A percentile compares a stretch with the other conserved stretches of the same genome.
Conservation (phyloP, 2,113 vertebrate species). For the Cacatua alba region DNA sequence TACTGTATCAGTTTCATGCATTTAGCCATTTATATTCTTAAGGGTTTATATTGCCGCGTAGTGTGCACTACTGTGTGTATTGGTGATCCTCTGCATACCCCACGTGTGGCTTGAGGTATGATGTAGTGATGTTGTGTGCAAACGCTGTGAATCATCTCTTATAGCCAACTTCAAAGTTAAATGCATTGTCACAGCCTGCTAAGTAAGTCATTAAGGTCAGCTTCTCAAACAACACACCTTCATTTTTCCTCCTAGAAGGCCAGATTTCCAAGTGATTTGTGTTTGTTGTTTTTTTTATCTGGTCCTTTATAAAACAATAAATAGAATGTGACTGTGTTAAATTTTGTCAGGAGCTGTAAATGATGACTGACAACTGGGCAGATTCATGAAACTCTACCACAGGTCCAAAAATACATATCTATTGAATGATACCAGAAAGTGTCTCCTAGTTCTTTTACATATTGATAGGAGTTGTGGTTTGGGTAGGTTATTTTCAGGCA, state of each 20-base stretch:
- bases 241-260: not conserved
- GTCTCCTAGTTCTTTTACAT: not conserved
- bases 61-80: accelerated
- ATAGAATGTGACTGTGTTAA: not conserved
- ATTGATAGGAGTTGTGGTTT: not conserved
- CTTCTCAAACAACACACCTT: not conserved
- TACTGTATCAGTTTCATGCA: not conserved
- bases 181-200: not conserved
- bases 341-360: not conserved
- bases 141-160: not conserved
- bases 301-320: not conserved
- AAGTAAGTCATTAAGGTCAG: not conserved
- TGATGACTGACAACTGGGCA: not conserved
- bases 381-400: not conserved
- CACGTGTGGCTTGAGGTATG: not conserved
- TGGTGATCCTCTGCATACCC: not conserved
- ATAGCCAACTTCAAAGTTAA: not conserved
- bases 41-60: not conserved
- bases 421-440: not conserved
- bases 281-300: not conserved
- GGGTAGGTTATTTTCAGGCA: not conserved
- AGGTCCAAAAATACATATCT: not conserved
- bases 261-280: not conserved
- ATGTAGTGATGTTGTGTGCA: not conserved
- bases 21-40: not conserved